These are phyloP conservation scores for Charina bottae DNA, from an alignment of 2,113 vertebrate genomes.

Conservation along the genomic window DNA sequence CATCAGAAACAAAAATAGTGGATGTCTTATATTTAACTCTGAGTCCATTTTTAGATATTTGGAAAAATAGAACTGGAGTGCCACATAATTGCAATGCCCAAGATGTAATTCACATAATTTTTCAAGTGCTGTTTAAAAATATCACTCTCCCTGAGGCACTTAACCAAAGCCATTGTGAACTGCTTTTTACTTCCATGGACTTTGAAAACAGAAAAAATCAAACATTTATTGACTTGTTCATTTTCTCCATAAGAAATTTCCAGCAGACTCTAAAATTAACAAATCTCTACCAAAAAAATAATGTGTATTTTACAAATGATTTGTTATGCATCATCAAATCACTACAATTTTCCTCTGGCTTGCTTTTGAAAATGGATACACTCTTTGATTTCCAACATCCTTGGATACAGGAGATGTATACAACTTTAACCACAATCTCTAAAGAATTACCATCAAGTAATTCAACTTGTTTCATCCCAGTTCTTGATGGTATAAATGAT, in stretches of 20 bases:
- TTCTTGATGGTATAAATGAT: not conserved
- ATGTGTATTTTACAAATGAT: constrained; percentile 34
- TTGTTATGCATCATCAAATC: constrained; percentile 37
- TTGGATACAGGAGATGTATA: constrained; percentile 45
- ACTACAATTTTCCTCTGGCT: constrained; percentile 48
- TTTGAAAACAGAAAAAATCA: constrained; percentile 18
- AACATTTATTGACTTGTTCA: constrained; percentile 48
- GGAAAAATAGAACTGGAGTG: not conserved
- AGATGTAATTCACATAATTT: constrained; percentile 21
- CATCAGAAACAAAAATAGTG: constrained; percentile 28
- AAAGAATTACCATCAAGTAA: constrained; percentile 31
- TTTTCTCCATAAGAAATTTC: constrained; percentile 49
- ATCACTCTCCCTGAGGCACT: constrained; percentile 29
- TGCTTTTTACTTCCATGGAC: constrained; percentile 44
- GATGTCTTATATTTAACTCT: constrained; percentile 42
- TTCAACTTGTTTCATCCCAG: not conserved
- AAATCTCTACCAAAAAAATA: constrained; percentile 40
- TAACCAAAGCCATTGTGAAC: constrained; percentile 43
- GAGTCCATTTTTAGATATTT: constrained; percentile 50
- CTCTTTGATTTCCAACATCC: constrained; percentile 2
- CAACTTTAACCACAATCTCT: not conserved
- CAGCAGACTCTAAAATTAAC: constrained; percentile 56
- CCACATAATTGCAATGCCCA: constrained; percentile 48
- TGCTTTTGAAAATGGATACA: constrained; percentile 48
- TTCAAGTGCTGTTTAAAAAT: constrained; percentile 63